Base-by-base conservation (phyloP, 2,888 invertebrate species). In the Agrochola lota region DNA sequence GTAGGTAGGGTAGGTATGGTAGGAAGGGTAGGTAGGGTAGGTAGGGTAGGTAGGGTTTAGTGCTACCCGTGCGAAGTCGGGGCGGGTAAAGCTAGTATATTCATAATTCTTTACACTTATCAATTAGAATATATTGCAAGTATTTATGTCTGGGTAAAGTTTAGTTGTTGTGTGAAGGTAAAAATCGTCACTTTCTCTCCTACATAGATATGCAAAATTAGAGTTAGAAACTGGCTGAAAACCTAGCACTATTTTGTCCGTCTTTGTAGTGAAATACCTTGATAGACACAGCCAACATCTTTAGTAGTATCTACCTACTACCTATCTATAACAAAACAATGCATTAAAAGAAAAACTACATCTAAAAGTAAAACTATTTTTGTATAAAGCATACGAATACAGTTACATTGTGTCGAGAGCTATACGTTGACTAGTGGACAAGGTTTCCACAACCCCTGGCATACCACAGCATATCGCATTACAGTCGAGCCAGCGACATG, bases 401-500 rank as follows among this genome's bases (percentile, higher is more conserved):
- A 46, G 5, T n/a, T 59, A 52, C 57, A 35, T 20, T 46, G 15
- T 30, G 60, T 57, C 1, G 15, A 4, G 49, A 55, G 30, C 20
- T 15, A 20, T 46, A 73, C 26, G 20, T n/a, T 55, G 26, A 7
- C n/a, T 35, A 49, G 66, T 63, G 23, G 63, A 63, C 72, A 85
- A 71, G 72, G 75, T 83, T 79, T 79, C 78, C 72, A 20, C 75
- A 55, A 73, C 75, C 83, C 74, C 57, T 55, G n/a, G 62, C 59
- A 60, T 57, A 52, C 81, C 71, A 75, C 84, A 80, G 30, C 57
- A 60, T 86, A 88, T 88, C 79, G 79, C 67, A 79, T 87, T 88
- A 80, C 88, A 62, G 73, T 67, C 73, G 71, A 70, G 71, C 77
- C 72, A 70, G 63, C 64, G 68, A 64, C 79, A 70, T 86, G 87